Percentiles rank a stretch among this genome's conserved stretches.
Conservation (phyloP, 2,113 vertebrate species). For the Sander vitreus region DNA sequence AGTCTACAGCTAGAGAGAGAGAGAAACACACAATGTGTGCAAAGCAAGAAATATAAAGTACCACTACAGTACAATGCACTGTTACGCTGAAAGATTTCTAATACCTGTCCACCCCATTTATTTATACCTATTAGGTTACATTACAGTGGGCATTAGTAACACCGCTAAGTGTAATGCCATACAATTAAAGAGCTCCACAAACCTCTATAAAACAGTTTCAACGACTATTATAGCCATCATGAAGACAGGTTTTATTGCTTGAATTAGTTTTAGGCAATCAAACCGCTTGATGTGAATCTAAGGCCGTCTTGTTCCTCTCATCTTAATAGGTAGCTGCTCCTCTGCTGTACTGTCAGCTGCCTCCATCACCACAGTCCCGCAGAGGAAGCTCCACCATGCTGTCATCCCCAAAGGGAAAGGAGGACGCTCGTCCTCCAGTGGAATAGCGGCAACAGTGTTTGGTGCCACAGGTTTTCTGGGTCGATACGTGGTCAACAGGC, state of each 20-base stretch:
- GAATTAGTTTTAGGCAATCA: neutral
- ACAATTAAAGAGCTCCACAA: neutral
- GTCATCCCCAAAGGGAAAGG: conserved; percentile 91
- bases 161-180: neutral
- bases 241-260: too few relatives aligned
- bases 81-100: too few relatives aligned
- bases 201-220: neutral
- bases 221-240: too few relatives aligned
- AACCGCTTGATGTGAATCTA: neutral
- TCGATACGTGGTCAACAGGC: conserved; percentile 92
- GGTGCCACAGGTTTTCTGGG: conserved; percentile 96
- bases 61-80: neutral
- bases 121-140: neutral
- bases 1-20: neutral
- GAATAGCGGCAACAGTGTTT: conserved; percentile 95
- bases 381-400: conserved; percentile 88
- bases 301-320: conserved; percentile 16
- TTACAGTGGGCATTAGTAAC: neutral
- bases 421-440: conserved; percentile 94
- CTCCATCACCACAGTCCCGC: conserved; percentile 73
- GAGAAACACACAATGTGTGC: neutral
- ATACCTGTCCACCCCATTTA: neutral
- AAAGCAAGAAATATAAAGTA: neutral
- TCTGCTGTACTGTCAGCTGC: conserved; percentile 77
- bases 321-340: conserved; percentile 80